Evolutionary conservation across 2,888 invertebrate species (phyloP).

Genomic region (Ommatoiulus sabulosus): DNA sequence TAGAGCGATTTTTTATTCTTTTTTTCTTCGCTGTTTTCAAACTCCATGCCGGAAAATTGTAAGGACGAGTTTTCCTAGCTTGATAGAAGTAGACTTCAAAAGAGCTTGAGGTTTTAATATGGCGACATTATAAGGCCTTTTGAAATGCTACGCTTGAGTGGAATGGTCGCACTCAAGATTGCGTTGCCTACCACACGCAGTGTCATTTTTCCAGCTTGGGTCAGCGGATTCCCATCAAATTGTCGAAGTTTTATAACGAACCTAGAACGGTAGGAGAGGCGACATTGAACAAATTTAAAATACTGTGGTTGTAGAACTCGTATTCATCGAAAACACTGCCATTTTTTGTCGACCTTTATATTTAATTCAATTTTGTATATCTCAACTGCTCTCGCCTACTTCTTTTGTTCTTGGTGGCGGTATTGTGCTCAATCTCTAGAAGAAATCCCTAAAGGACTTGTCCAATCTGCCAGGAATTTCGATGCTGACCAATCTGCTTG

Average conservation of each 20-base stretch:
- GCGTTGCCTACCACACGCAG: not conserved
- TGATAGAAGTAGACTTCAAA: not conserved
- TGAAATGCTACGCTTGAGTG: not conserved
- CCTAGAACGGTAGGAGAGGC: not conserved
- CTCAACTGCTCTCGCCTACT: not conserved
- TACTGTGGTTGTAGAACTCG: not conserved
- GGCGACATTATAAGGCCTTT: not conserved
- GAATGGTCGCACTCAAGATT: constrained; percentile 3
- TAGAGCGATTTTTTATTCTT: not conserved
- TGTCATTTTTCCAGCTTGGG: constrained; percentile 15
- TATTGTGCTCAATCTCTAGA: not conserved
- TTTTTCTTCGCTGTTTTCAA: not conserved
- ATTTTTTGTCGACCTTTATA: not conserved
- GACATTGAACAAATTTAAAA: not conserved
- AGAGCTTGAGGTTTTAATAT: not conserved
- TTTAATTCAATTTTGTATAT: not conserved
- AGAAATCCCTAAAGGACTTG: not conserved
- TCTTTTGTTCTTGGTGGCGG: not conserved
- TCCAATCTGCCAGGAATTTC: constrained; percentile 10
- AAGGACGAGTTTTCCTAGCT: not conserved
- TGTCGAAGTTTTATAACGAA: not conserved
- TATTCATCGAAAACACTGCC: not conserved
- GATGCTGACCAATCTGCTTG: constrained; percentile 14
- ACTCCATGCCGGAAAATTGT: not conserved
- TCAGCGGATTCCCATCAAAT: constrained; percentile 4